Evolutionary conservation across 2,888 invertebrate genomes (phyloP).

Genomic region (Cybosia mesomella): DNA sequence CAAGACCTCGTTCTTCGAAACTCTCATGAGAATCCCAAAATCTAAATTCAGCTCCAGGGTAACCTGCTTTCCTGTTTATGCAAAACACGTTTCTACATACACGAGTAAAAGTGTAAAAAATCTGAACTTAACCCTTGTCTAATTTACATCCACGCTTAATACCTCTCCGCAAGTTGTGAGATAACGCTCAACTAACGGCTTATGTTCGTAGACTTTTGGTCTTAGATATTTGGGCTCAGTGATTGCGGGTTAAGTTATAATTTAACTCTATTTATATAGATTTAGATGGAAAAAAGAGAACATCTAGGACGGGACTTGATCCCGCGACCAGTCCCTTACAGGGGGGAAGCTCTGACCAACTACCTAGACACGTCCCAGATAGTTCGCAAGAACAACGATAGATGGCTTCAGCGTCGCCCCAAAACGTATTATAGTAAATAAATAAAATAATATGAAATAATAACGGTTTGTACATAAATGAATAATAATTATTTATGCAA

Average conservation of each 20-base stretch:
- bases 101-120: conserved; percentile 31
- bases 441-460: too few relatives aligned
- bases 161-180: conserved; percentile 56
- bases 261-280: too few relatives aligned
- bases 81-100: conserved; percentile 19
- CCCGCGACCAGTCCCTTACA: too few relatives aligned
- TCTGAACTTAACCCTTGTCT: conserved; percentile 47
- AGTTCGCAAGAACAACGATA: too few relatives aligned
- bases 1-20: conserved; percentile 11
- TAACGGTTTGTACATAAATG: too few relatives aligned
- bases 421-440: too few relatives aligned
- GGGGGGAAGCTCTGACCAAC: too few relatives aligned
- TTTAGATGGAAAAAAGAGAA: too few relatives aligned
- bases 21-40: background rate
- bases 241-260: conserved; percentile 20
- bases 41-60: conserved; percentile 15
- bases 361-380: too few relatives aligned
- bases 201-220: conserved; percentile 58
- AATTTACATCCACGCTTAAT: conserved; percentile 66
- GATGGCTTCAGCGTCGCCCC: too few relatives aligned
- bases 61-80: conserved; percentile 7
- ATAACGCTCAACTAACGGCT: conserved; percentile 62
- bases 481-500: too few relatives aligned
- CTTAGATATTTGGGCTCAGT: conserved; percentile 46
- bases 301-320: too few relatives aligned